A percentile compares a stretch with the other conserved stretches of the same genome.
Evolutionary conservation across 2,113 vertebrate genomes (phyloP).

Genomic region (Pelusios castaneus): DNA sequence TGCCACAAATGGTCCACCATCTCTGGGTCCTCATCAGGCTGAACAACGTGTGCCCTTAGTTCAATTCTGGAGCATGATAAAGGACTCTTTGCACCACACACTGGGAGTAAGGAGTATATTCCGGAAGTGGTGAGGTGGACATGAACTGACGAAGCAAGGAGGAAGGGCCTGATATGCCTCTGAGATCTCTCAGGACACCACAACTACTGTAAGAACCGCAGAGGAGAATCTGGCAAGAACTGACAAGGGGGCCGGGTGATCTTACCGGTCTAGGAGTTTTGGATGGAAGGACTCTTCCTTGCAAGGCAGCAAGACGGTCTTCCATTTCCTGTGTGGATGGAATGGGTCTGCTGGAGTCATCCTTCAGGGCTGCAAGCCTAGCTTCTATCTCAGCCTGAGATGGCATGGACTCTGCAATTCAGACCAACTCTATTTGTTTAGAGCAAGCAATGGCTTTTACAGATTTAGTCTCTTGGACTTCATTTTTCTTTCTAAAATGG

Average conservation of each 20-base stretch:
- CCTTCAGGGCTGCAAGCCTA: conserved; percentile 88
- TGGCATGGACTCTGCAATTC: conserved; percentile 82
- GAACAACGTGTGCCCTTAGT: neutral
- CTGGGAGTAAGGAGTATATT: neutral
- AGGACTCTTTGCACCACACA: neutral
- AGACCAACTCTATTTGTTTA: neutral
- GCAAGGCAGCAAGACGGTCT: conserved; percentile 86
- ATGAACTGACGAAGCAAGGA: neutral
- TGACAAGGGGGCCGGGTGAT: neutral
- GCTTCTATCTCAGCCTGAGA: conserved; percentile 91
- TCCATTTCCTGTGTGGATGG: conserved; percentile 88
- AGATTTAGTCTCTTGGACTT: neutral
- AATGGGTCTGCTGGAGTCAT: conserved; percentile 73
- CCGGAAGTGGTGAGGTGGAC: neutral
- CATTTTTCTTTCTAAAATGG: neutral
- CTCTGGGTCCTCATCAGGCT: neutral
- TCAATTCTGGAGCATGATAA: neutral
- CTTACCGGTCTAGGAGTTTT: conserved; percentile 82
- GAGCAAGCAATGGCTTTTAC: accelerated
- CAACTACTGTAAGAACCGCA: neutral
- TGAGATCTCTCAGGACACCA: neutral
- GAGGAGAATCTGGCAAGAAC: neutral
- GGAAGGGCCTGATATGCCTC: neutral
- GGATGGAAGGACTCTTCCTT: conserved; percentile 80
- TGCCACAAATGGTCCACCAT: neutral